A percentile compares a stretch with the other conserved stretches of the same genome.
These are phyloP conservation scores for Caenorhabditis afra DNA, from an alignment of 2,888 invertebrate genomes.

Conservation along the genomic window DNA sequence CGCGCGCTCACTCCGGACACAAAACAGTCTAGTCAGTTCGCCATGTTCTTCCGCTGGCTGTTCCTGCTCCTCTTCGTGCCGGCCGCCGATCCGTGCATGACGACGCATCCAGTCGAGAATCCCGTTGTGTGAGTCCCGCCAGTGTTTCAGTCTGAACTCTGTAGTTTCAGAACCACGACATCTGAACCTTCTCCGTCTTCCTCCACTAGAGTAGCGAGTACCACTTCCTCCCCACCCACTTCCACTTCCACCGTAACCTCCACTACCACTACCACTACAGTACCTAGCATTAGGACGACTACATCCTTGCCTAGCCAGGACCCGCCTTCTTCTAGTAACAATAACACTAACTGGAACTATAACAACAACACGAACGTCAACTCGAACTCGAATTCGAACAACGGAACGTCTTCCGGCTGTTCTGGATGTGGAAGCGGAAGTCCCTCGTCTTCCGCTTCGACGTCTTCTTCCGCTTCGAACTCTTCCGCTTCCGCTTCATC, in stretches of 20 bases:
- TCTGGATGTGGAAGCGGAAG: neutral
- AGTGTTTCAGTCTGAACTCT: too few species aligned
- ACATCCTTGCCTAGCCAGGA: neutral
- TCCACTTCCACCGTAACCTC: neutral
- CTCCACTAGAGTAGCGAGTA: neutral
- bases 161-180: neutral
- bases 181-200: neutral
- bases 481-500: constrained; percentile 18
- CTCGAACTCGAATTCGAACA: constrained; percentile 14
- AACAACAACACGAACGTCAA: constrained; percentile 11
- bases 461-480: constrained; percentile 9
- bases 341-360: constrained; percentile 9
- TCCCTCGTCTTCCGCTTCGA: constrained; percentile 5
- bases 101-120: constrained; percentile 17
- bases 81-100: constrained; percentile 27
- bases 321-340: constrained; percentile 1
- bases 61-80: constrained; percentile 26
- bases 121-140: constrained; percentile 33
- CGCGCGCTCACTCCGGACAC: neutral
- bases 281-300: neutral
- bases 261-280: constrained; percentile 1
- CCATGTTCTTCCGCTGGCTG: neutral
- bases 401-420: neutral
- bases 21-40: constrained; percentile 5
- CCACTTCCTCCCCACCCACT: neutral